Conservation (phyloP, 1,140 invertebrate species). For the Tetramorium parvispinum region DNA sequence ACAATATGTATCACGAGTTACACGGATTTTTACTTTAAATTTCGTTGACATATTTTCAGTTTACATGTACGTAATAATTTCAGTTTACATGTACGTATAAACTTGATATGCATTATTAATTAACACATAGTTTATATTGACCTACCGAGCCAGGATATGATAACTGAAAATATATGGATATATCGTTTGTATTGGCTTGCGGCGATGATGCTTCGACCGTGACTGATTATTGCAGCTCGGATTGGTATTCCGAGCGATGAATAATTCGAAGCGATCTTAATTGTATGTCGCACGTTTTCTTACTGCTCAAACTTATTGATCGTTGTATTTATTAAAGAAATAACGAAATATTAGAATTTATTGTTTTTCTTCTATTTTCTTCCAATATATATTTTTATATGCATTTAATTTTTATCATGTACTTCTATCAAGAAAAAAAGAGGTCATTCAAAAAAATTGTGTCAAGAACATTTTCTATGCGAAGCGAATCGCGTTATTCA, state of each 20-base stretch:
- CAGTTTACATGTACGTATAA: not conserved
- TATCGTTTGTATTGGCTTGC: not conserved
- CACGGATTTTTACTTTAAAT: not conserved
- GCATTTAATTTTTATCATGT: not conserved
- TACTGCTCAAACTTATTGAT: not conserved
- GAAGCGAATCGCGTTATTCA: conserved; percentile 13
- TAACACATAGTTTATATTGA: conserved; percentile 20
- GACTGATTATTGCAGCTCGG: conserved; percentile 13
- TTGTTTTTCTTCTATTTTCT: not conserved
- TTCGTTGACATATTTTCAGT: not conserved
- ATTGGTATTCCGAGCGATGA: not conserved
- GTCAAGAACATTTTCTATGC: not conserved
- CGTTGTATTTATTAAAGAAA: not conserved
- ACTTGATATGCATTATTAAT: not conserved
- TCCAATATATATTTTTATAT: not conserved
- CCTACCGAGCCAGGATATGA: not conserved
- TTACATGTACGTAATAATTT: not conserved
- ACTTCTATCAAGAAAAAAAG: not conserved
- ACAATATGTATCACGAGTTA: not conserved
- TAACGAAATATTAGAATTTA: not conserved
- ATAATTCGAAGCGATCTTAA: not conserved
- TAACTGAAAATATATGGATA: not conserved
- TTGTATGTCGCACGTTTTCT: not conserved
- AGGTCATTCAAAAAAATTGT: not conserved
- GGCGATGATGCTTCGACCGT: not conserved